phyloP scores from a whole-genome alignment of 2,888 invertebrate species.

The Campoletis raptor region DNA sequence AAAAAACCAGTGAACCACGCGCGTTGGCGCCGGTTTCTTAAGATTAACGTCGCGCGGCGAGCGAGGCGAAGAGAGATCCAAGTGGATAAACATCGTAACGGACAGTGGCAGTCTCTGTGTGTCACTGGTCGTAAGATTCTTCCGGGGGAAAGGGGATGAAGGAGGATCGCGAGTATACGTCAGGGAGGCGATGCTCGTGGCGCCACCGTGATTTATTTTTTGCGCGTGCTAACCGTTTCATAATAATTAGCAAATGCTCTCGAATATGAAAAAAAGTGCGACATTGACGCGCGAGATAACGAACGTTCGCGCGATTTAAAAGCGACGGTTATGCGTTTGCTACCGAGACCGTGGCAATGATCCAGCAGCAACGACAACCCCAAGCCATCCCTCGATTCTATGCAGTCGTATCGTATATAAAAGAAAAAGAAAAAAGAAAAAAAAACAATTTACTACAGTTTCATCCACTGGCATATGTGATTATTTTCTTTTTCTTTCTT shows the following conservation, averaged over 20 bases:
- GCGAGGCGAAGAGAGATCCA: neutral
- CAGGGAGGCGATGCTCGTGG: neutral
- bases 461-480: neutral
- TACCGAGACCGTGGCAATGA: conserved; percentile 11
- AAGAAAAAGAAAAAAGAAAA: neutral
- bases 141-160: neutral
- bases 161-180: conserved; percentile 1
- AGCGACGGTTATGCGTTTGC: neutral
- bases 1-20: neutral
- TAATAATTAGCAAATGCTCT: conserved; percentile 12
- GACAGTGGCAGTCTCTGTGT: conserved; percentile 16
- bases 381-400: neutral
- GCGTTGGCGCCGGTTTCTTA: neutral
- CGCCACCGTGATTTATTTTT: neutral
- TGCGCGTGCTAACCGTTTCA: neutral
- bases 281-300: conserved; percentile 2
- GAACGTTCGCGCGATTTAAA: neutral
- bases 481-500: too few species aligned
- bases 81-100: neutral
- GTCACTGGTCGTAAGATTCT: neutral
- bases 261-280: neutral
- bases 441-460: neutral
- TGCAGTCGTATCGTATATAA: neutral
- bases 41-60: conserved; percentile 1
- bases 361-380: neutral